A percentile compares a stretch with the other conserved stretches of the same genome.
These are phyloP conservation scores for Drosophila testacea DNA, from an alignment of 2,888 invertebrate genomes.

Conservation along the genomic window DNA sequence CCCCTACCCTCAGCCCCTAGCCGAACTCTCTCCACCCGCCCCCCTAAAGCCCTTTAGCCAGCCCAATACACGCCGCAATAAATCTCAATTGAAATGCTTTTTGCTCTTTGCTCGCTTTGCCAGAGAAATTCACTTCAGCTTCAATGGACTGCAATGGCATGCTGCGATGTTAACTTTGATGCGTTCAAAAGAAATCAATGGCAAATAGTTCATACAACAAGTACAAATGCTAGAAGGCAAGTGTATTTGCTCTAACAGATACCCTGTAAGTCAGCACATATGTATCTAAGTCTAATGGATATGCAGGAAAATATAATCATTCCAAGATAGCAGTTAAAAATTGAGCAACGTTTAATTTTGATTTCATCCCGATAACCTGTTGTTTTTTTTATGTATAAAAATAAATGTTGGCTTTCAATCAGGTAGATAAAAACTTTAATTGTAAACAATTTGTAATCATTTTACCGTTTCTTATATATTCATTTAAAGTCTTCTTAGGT, in stretches of 20 bases:
- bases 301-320: too few relatives aligned
- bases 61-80: constrained; percentile 74
- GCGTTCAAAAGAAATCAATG: constrained; percentile 77
- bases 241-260: constrained; percentile 9
- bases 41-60: constrained; percentile 15
- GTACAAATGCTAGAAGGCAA: constrained; percentile 7
- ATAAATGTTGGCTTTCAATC: neutral
- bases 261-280: constrained; percentile 8
- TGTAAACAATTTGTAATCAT: too few relatives aligned
- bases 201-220: constrained; percentile 63
- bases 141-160: constrained; percentile 68
- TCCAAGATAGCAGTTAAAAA: too few relatives aligned
- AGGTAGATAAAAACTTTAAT: neutral
- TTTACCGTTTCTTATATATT: too few relatives aligned
- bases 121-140: constrained; percentile 73
- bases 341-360: too few relatives aligned
- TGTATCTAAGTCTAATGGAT: too few relatives aligned
- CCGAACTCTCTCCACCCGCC: neutral
- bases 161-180: constrained; percentile 61
- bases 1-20: neutral
- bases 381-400: too few relatives aligned
- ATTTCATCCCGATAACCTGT: too few relatives aligned
- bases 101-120: constrained; percentile 63
- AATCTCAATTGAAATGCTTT: constrained; percentile 79
- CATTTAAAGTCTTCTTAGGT: too few relatives aligned